These are phyloP conservation scores for Ctenomys sociabilis DNA, from an alignment of 2,113 vertebrate species.

Conservation along the genomic window DNA sequence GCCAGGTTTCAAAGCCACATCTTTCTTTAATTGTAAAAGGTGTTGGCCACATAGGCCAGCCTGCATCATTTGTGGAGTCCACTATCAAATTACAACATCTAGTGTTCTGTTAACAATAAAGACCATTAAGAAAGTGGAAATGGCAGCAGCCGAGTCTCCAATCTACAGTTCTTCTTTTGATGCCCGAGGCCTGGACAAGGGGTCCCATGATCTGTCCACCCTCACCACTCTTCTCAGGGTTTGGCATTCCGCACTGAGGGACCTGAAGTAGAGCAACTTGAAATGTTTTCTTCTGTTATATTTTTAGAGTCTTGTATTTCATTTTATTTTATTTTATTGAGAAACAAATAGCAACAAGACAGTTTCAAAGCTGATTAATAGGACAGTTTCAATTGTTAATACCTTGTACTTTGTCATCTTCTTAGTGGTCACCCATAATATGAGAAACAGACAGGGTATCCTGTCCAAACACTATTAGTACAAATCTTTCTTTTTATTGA, in stretches of 20 bases:
- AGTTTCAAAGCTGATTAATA: no score
- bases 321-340: no score
- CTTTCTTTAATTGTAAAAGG: neutral
- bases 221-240: neutral
- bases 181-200: accelerated
- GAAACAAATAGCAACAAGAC: no score
- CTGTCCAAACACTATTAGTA: no score
- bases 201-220: accelerated
- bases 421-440: no score
- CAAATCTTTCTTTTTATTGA: no score
- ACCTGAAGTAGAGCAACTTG: neutral
- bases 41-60: neutral
- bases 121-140: neutral
- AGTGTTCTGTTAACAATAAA: neutral
- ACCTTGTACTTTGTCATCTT: no score
- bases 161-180: neutral
- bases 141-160: neutral
- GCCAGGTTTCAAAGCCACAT: neutral
- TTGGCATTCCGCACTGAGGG: neutral
- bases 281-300: no score
- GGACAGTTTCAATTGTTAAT: no score
- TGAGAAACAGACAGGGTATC: no score
- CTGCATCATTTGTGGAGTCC: neutral
- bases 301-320: no score
- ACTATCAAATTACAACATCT: neutral